Percentiles rank a stretch among this genome's conserved stretches.
These are phyloP conservation scores for Corydoras maculifer DNA, from an alignment of 2,113 vertebrate species.

Conservation along the genomic window DNA sequence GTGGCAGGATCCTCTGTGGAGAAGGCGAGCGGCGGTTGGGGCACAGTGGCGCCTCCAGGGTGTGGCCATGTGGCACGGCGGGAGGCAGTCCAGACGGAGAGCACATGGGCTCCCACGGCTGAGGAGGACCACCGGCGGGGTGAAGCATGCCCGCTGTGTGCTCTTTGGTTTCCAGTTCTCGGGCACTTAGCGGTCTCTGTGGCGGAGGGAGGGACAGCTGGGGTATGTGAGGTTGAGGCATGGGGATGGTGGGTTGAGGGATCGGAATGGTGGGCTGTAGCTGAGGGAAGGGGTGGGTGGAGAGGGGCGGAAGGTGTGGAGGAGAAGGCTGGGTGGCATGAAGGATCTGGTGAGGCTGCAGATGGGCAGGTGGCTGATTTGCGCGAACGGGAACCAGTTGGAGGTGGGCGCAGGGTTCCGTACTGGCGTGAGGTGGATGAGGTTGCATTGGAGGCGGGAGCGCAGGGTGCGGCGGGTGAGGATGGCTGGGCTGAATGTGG, in stretches of 20 bases:
- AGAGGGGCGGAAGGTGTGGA: slow-evolving; percentile 33
- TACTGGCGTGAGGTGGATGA: slow-evolving; percentile 53
- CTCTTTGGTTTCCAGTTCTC: slow-evolving; percentile 91
- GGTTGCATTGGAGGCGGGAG: slow-evolving; percentile 59
- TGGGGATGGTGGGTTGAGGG: slow-evolving; percentile 29
- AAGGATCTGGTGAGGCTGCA: slow-evolving; percentile 27
- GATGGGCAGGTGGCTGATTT: slow-evolving; percentile 29
- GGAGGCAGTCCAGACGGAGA: slow-evolving; percentile 58
- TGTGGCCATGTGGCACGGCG: slow-evolving; percentile 64
- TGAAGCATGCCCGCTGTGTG: slow-evolving; percentile 60
- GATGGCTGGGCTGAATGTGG: slow-evolving; percentile 47
- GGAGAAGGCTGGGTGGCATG: slow-evolving; percentile 50
- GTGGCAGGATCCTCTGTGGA: slow-evolving; percentile 89
- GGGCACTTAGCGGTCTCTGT: slow-evolving; percentile 87
- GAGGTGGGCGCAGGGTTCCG: slow-evolving; percentile 56
- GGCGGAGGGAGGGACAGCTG: slow-evolving; percentile 67
- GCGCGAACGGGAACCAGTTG: slow-evolving; percentile 52
- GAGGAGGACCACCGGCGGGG: slow-evolving; percentile 51
- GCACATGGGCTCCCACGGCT: slow-evolving; percentile 70
- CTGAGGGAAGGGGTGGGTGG: slow-evolving; percentile 27
- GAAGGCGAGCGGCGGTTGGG: slow-evolving; percentile 79
- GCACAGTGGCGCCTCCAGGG: slow-evolving; percentile 70
- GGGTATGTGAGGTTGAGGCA: slow-evolving; percentile 52
- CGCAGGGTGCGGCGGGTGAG: slow-evolving; percentile 66
- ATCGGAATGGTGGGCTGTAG: slow-evolving; percentile 27